These are phyloP conservation scores for Neodiprion pinetum DNA, from an alignment of 1,140 invertebrate genomes.

Conservation along the genomic window DNA sequence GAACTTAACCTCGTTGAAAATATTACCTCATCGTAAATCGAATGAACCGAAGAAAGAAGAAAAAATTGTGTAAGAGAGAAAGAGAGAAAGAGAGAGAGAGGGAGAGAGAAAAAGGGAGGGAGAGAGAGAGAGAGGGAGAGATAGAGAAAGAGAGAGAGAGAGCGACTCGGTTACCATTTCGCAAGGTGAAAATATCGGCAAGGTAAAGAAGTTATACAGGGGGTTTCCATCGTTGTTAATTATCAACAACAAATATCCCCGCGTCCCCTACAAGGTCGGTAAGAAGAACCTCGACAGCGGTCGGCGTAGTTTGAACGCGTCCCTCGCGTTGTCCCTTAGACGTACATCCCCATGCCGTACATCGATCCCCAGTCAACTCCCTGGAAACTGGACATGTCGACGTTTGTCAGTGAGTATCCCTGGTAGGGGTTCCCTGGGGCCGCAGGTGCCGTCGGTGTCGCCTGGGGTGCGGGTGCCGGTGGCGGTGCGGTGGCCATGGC, in stretches of 20 bases:
- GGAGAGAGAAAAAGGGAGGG: background rate
- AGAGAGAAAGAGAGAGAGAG: too few relatives aligned
- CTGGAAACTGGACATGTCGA: conserved; percentile 91
- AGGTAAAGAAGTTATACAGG: too few relatives aligned
- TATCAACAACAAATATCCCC: too few relatives aligned
- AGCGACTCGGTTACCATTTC: background rate
- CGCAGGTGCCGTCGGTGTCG: conserved; percentile 64
- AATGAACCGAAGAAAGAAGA: conserved; percentile 2
- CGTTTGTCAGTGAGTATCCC: conserved; percentile 84
- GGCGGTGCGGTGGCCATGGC: conserved; percentile 64
- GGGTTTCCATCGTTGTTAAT: too few relatives aligned
- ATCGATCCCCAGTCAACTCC: conserved; percentile 88
- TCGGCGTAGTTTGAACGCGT: background rate
- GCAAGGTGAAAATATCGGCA: too few relatives aligned
- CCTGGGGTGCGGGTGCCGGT: conserved; percentile 62
- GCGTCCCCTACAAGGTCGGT: too few relatives aligned
- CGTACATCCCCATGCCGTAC: conserved; percentile 92
- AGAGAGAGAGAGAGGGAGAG: background rate
- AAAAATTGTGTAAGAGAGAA: background rate
- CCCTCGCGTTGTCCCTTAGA: conserved; percentile 62
- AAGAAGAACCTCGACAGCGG: background rate
- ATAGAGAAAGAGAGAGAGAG: background rate
- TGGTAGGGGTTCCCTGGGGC: conserved; percentile 76
- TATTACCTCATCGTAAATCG: background rate
- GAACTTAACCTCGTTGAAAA: too few relatives aligned